A percentile compares a stretch with the other conserved stretches of the same genome.
These are phyloP conservation scores for Neocloeon triangulifer DNA, from an alignment of 1,140 invertebrate genomes.

Conservation along the genomic window DNA sequence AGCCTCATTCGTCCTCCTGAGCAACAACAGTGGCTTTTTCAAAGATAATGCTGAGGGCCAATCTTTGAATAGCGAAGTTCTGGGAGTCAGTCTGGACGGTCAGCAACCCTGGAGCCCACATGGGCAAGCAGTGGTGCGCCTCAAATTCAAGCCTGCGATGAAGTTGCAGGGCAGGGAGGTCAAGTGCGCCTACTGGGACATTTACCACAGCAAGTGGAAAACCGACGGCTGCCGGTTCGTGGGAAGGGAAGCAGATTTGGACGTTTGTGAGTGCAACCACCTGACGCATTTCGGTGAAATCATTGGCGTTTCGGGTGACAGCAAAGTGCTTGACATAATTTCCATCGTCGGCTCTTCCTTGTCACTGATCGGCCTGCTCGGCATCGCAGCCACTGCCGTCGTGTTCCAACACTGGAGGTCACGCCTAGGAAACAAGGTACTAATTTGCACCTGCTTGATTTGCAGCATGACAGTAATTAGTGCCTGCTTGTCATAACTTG, in stretches of 20 bases:
- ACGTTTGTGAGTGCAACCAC: slow-evolving; percentile 7
- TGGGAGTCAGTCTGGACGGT: too few relatives aligned
- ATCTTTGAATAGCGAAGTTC: too few relatives aligned
- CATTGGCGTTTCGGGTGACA: not conserved
- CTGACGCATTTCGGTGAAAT: slow-evolving; percentile 7
- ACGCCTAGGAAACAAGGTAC: slow-evolving; percentile 5
- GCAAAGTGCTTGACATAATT: slow-evolving; percentile 3
- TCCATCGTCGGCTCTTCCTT: slow-evolving; percentile 5
- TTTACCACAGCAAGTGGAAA: slow-evolving; percentile 4
- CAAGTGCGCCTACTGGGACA: slow-evolving; percentile 8
- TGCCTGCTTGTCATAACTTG: too few relatives aligned
- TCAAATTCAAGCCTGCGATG: too few relatives aligned
- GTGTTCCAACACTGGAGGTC: slow-evolving; percentile 4
- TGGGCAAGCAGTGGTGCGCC: too few relatives aligned
- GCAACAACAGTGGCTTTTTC: too few relatives aligned
- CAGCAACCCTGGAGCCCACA: too few relatives aligned
- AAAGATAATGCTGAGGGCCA: too few relatives aligned
- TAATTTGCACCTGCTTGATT: too few relatives aligned
- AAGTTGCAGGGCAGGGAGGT: too few relatives aligned
- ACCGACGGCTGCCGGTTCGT: slow-evolving; percentile 6
- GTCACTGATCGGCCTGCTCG: slow-evolving; percentile 3
- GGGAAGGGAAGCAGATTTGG: not conserved
- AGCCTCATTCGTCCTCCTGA: too few relatives aligned
- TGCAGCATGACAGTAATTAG: too few relatives aligned
- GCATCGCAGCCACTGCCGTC: slow-evolving; percentile 1